phyloP scores from a whole-genome alignment of 37 sponge, comb jelly and placozoan species.

The Spongia lamella region DNA sequence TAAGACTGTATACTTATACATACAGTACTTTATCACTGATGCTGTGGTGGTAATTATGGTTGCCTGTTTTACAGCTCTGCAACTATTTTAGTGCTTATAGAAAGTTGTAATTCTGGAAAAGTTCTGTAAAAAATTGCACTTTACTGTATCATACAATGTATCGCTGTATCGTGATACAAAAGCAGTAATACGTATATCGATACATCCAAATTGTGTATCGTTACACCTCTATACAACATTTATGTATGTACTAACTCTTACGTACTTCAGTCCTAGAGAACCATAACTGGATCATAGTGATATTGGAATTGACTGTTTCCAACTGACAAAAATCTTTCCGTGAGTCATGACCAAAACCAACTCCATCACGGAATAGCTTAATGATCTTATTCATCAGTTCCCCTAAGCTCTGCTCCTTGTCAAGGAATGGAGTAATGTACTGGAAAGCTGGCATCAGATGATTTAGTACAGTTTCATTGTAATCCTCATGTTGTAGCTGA shows the following conservation, averaged over 20 bases:
- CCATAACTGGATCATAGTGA: constrained; percentile 45
- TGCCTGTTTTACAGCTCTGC: too few species aligned
- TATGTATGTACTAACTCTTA: neutral
- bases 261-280: constrained; percentile 47
- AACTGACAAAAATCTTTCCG: constrained; percentile 43
- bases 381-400: constrained; percentile 60
- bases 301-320: constrained; percentile 67
- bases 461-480: constrained; percentile 69
- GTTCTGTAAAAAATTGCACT: too few species aligned
- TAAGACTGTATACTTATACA: too few species aligned
- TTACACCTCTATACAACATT: too few species aligned
- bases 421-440: constrained; percentile 54
- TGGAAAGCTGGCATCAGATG: constrained; percentile 52
- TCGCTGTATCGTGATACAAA: too few species aligned
- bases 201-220: too few species aligned
- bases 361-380: constrained; percentile 11
- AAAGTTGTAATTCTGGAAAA: too few species aligned
- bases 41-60: too few species aligned
- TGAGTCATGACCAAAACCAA: constrained; percentile 14
- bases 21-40: too few species aligned
- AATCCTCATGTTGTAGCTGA: constrained; percentile 79
- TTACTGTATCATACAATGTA: too few species aligned
- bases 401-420: constrained; percentile 23
- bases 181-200: too few species aligned
- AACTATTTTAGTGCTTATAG: too few species aligned